Base-by-base conservation (phyloP, 37 sponge, comb jelly and placozoan genomes). In the Aplysina aerophoba region DNA sequence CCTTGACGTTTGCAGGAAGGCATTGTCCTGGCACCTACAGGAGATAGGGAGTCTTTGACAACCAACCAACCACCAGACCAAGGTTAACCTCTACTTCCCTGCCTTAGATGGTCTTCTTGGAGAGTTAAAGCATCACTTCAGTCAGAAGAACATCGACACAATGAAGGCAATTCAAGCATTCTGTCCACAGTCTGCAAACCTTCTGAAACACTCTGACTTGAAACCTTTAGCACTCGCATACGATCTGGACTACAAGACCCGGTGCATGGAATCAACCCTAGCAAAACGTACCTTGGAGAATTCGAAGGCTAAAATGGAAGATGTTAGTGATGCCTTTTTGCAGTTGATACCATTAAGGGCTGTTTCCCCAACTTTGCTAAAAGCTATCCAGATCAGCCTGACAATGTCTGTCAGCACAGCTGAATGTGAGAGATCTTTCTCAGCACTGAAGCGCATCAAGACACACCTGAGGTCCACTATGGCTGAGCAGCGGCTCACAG, bases 371-470 rank as follows among this genome's bases (percentile, higher is more conserved):
- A 27, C 62, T 20, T 50, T 86, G 17, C 50, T 79, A 0, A 86
- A 86, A 56, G 59, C 56, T 79, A 8, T 86, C 41, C 78, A 86
- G 61, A 86, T 86, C 61, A 56, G 73, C 57, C 24, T 86, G 25
- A 86, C 79, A 30, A 86, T 86, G 37, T 74, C 87, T 34, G 87
- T 90, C 33, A 90, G 90, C 63, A 90, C 82, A 57, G 90, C 90
- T 25, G 71, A 85, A 44, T 44, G 50, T 44, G 50, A 44, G 50
- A 44, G 50, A 44, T 44, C 50, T 44, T 44, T 44, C 50, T 44
- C 50, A 44, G 50, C 50, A 44, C 50, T 44, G 50, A 44, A 44
- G 8, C 50, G 50, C 8, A 44, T 44, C 50, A 44, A 44, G 50
- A 44, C 50, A 44, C 50, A 44, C n/a, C n/a, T n/a, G n/a, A n/a